Percentiles rank a stretch among this genome's conserved stretches.
Conservation (phyloP, 1,140 invertebrate species). For the Eumeta japonica region DNA sequence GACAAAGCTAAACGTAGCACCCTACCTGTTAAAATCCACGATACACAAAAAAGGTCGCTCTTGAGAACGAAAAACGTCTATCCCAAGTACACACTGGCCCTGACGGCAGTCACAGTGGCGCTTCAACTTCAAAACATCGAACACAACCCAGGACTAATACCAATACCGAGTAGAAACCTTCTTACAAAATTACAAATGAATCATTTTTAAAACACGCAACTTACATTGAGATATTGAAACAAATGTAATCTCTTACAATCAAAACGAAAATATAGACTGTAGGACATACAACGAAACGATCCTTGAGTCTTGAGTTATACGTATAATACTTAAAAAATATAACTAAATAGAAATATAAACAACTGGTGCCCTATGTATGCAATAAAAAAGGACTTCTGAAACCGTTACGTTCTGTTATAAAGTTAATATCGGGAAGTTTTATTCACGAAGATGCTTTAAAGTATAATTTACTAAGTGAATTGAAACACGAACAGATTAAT, state of each 20-base stretch:
- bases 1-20: slow-evolving; percentile 10
- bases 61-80: slow-evolving; percentile 21
- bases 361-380: slow-evolving; percentile 9
- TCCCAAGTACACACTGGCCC: slow-evolving; percentile 12
- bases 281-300: background rate
- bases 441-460: slow-evolving; percentile 16
- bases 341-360: slow-evolving; percentile 11
- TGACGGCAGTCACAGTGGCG: slow-evolving; percentile 4
- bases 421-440: slow-evolving; percentile 17
- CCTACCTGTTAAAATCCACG: slow-evolving; percentile 10
- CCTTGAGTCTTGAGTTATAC: slow-evolving; percentile 1
- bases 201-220: slow-evolving; percentile 18
- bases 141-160: slow-evolving; percentile 16
- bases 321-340: slow-evolving; percentile 11
- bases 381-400: slow-evolving; percentile 12
- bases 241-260: slow-evolving; percentile 10
- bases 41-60: slow-evolving; percentile 12
- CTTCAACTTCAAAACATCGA: slow-evolving; percentile 17
- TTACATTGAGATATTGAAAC: slow-evolving; percentile 11
- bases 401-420: slow-evolving; percentile 16
- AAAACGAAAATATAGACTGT: slow-evolving; percentile 2
- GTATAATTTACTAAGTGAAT: slow-evolving; percentile 14
- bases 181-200: slow-evolving; percentile 15
- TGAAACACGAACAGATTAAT: too few species aligned
- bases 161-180: slow-evolving; percentile 10